Evolutionary conservation across 53 echinoderm and acorn worm genomes (phyloP).

Genomic region (Holothuria scabra): DNA sequence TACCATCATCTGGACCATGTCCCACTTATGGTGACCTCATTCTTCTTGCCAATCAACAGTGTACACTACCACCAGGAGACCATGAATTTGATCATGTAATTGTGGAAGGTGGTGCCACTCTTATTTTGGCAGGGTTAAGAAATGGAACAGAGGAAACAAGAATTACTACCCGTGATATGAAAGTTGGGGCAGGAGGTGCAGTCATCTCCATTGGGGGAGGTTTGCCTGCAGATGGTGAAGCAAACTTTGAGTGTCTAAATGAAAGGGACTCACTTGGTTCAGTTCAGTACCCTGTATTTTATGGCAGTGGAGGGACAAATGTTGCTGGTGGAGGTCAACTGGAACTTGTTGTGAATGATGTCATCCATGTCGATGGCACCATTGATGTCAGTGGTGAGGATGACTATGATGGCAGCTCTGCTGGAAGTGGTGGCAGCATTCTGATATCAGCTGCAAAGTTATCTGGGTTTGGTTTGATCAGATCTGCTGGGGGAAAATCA

Average conservation of each 20-base stretch:
- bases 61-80: constrained; percentile 60
- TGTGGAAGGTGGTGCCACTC: constrained; percentile 72
- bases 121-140: constrained; percentile 60
- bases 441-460: constrained; percentile 64
- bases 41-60: constrained; percentile 62
- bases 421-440: constrained; percentile 92
- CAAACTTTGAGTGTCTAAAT: constrained; percentile 57
- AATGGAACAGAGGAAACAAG: constrained; percentile 50
- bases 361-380: constrained; percentile 65
- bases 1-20: neutral
- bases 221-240: constrained; percentile 39
- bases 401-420: constrained; percentile 50
- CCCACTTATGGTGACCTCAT: constrained; percentile 23
- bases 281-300: constrained; percentile 59
- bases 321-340: constrained; percentile 80
- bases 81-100: constrained; percentile 58
- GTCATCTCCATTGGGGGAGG: constrained; percentile 70
- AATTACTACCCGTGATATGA: constrained; percentile 53
- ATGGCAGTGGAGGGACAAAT: constrained; percentile 66
- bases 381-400: constrained; percentile 69
- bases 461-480: constrained; percentile 69
- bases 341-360: constrained; percentile 36
- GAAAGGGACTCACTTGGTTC: constrained; percentile 71
- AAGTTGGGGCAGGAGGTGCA: constrained; percentile 64
- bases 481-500: constrained; percentile 66